Conservation (phyloP, 2,797 vertebrate genomes). For the Chaenodraco wilsoni region DNA sequence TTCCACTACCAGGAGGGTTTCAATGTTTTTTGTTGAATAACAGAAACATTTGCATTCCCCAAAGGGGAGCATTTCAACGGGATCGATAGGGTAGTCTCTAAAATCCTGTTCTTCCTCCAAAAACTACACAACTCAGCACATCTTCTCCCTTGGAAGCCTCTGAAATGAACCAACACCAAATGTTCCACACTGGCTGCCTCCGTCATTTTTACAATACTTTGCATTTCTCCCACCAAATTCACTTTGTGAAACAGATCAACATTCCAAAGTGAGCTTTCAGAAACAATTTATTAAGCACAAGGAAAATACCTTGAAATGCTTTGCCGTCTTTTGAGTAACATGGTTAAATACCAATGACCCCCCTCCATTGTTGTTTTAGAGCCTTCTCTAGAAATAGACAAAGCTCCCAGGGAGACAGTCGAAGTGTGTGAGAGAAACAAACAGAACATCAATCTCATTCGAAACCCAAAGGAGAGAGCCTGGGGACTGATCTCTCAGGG, state of each 20-base stretch:
- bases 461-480: conserved; percentile 60
- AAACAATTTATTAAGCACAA: conserved; percentile 23
- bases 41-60: conserved; percentile 80
- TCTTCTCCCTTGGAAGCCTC: conserved; percentile 60
- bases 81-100: conserved; percentile 76
- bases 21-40: conserved; percentile 75
- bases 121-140: conserved; percentile 72
- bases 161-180: conserved; percentile 57
- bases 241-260: conserved; percentile 16
- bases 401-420: conserved; percentile 51
- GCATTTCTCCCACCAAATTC: background rate
- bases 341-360: conserved; percentile 56
- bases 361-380: conserved; percentile 50
- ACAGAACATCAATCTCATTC: conserved; percentile 72
- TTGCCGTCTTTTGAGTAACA: conserved; percentile 34
- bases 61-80: conserved; percentile 76
- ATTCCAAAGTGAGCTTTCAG: conserved; percentile 3
- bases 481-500: conserved; percentile 60
- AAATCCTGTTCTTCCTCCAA: conserved; percentile 63
- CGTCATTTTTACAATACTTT: conserved; percentile 34
- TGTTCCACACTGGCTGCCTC: conserved; percentile 30
- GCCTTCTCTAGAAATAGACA: conserved; percentile 47
- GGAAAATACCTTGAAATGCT: conserved; percentile 26
- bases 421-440: conserved; percentile 69
- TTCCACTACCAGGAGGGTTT: conserved; percentile 70